A percentile compares a stretch with the other conserved stretches of the same genome.
These are phyloP conservation scores for Sweltsa coloradensis DNA, from an alignment of 1,140 invertebrate genomes.

Conservation along the genomic window DNA sequence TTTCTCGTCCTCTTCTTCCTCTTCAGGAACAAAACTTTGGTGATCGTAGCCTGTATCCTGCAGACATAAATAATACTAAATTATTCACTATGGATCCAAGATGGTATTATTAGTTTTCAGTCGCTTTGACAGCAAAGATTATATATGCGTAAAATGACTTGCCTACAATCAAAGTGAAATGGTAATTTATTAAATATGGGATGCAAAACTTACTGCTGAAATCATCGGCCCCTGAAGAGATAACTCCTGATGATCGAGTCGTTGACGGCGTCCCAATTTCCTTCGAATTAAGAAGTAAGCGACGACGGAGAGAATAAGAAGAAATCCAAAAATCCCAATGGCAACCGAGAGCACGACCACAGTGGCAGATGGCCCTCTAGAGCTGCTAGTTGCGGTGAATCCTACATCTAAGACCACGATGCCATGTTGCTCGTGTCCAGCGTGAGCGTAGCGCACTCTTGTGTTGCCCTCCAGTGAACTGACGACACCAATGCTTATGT, in stretches of 20 bases:
- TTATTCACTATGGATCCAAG: too few relatives aligned
- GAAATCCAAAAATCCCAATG: constrained; percentile 42
- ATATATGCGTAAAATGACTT: constrained; percentile 24
- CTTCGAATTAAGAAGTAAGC: constrained; percentile 44
- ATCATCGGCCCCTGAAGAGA: constrained; percentile 50
- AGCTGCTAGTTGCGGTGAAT: constrained; percentile 1
- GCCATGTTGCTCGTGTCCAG: constrained; percentile 32
- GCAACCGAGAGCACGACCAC: constrained; percentile 41
- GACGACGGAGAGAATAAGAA: constrained; percentile 43
- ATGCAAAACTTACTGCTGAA: constrained; percentile 37
- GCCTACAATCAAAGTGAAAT: too few relatives aligned
- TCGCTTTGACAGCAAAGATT: too few relatives aligned
- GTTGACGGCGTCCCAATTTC: constrained; percentile 31
- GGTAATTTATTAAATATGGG: too few relatives aligned
- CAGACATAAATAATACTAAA: constrained; percentile 32
- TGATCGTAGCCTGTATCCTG: constrained; percentile 40
- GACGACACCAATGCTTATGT: constrained; percentile 58
- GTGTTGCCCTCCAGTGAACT: constrained; percentile 49
- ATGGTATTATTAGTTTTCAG: too few relatives aligned
- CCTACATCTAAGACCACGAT: constrained; percentile 28
- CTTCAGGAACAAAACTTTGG: constrained; percentile 50
- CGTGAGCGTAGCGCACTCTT: constrained; percentile 50
- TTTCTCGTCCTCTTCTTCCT: constrained; percentile 53
- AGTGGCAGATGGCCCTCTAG: constrained; percentile 19
- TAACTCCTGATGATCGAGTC: constrained; percentile 49